These are phyloP conservation scores for Gryllus bimaculatus DNA, from an alignment of 1,140 invertebrate genomes.

Conservation along the genomic window DNA sequence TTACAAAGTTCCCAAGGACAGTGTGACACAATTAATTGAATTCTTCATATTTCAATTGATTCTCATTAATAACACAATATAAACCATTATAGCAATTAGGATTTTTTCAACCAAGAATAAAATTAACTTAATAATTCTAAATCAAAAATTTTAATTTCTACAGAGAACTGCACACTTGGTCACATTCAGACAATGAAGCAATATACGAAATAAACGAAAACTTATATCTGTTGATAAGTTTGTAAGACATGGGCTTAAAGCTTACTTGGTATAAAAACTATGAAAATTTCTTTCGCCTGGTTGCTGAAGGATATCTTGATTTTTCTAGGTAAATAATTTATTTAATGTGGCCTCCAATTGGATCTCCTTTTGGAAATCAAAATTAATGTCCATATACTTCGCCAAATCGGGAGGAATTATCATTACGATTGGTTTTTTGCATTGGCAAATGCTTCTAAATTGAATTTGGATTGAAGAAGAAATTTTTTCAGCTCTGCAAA, in stretches of 20 bases:
- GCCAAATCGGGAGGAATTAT: constrained; percentile 96
- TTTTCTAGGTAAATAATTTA: constrained; percentile 96
- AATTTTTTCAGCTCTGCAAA: constrained; percentile 90
- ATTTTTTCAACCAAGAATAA: too few species aligned
- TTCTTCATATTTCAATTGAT: too few species aligned
- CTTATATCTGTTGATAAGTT: neutral
- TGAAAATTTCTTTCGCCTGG: constrained; percentile 93
- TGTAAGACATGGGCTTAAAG: neutral
- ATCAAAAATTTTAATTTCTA: too few species aligned
- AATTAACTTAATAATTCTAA: too few species aligned
- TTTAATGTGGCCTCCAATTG: constrained; percentile 91
- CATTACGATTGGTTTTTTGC: constrained; percentile 95
- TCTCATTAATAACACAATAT: too few species aligned
- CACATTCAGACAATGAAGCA: too few species aligned
- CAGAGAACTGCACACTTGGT: too few species aligned
- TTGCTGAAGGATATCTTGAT: constrained; percentile 82
- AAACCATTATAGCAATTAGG: too few species aligned
- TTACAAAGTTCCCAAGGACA: too few species aligned
- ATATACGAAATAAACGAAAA: too few species aligned
- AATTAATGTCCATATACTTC: constrained; percentile 99
- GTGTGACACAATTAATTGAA: too few species aligned
- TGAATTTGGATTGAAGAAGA: constrained; percentile 87
- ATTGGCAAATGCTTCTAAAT: constrained; percentile 94
- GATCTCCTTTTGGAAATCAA: constrained; percentile 97
- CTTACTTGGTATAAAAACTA: constrained; percentile 90